These are phyloP conservation scores for Diprion similis DNA, from an alignment of 1,140 invertebrate genomes.

Conservation along the genomic window DNA sequence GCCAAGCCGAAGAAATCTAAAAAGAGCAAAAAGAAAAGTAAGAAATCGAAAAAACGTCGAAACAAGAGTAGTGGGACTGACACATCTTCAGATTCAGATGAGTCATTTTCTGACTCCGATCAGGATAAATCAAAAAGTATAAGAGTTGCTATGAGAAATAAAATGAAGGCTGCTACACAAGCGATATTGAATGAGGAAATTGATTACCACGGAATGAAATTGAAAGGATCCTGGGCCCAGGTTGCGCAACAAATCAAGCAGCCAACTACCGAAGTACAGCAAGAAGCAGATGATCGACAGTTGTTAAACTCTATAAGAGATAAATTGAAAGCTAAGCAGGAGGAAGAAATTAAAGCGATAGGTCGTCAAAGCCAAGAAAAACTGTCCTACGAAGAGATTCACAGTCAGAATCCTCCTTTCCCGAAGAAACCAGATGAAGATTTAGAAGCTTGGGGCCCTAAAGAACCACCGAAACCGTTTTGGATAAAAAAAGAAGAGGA, in stretches of 20 bases:
- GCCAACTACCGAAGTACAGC: constrained; percentile 29
- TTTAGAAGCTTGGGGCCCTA: constrained; percentile 55
- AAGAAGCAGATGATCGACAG: constrained; percentile 45
- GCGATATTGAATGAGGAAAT: constrained; percentile 61
- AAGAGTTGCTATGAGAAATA: constrained; percentile 73
- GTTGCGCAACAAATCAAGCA: constrained; percentile 36
- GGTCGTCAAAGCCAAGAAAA: constrained; percentile 30
- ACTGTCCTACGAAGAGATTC: constrained; percentile 24
- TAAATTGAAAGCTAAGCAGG: constrained; percentile 59
- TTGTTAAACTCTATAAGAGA: constrained; percentile 54
- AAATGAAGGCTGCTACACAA: constrained; percentile 57
- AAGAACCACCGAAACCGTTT: constrained; percentile 57
- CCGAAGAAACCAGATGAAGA: constrained; percentile 46
- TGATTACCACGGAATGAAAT: constrained; percentile 46
- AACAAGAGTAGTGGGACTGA: constrained; percentile 61
- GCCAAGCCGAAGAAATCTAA: constrained; percentile 57
- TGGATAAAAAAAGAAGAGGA: constrained; percentile 60
- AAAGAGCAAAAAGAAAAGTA: constrained; percentile 68
- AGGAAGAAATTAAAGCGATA: constrained; percentile 54
- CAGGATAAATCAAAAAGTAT: constrained; percentile 68
- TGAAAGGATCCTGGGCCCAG: constrained; percentile 42
- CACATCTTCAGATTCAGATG: constrained; percentile 61
- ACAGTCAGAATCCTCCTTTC: constrained; percentile 58
- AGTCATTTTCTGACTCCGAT: constrained; percentile 61
- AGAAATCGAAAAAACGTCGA: constrained; percentile 65